Conservation (phyloP, 2,113 vertebrate genomes). For the Seriola aureovittata region DNA sequence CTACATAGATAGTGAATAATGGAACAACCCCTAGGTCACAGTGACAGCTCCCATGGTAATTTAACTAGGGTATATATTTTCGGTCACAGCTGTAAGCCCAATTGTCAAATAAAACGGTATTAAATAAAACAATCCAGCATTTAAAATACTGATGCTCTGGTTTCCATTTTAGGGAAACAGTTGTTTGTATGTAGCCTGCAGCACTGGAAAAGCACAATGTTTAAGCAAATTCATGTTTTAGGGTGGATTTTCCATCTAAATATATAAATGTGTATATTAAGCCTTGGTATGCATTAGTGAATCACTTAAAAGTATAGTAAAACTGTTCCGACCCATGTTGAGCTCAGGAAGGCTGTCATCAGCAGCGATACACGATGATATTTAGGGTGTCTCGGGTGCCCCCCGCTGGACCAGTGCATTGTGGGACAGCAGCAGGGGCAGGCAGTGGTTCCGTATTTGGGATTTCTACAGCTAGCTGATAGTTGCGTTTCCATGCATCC, state of each 20-base stretch:
- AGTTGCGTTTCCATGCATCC: slow-evolving; percentile 55
- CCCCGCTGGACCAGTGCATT: slow-evolving; percentile 76
- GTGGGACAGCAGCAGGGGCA: slow-evolving; percentile 76
- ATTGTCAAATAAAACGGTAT: not conserved
- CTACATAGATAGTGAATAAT: no score
- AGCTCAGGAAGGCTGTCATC: not conserved
- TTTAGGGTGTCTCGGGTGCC: slow-evolving; percentile 39
- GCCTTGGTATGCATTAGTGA: not conserved
- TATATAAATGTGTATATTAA: not conserved
- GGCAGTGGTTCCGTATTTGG: slow-evolving; percentile 59
- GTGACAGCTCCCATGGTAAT: not conserved
- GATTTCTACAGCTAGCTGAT: slow-evolving; percentile 41
- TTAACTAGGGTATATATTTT: not conserved
- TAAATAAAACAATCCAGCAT: not conserved
- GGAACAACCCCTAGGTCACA: no score
- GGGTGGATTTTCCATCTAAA: not conserved
- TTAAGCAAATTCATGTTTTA: not conserved
- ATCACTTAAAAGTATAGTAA: not conserved
- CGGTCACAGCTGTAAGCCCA: not conserved
- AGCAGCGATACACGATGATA: not conserved
- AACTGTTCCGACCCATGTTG: not conserved
- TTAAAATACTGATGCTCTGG: not conserved
- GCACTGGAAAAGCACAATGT: not conserved
- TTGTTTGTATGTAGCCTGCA: not conserved
- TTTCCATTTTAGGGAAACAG: not conserved